Percentiles rank a stretch among this genome's conserved stretches.
phyloP scores from a whole-genome alignment of 2,888 invertebrate species.

The Eupithecia inturbata region DNA sequence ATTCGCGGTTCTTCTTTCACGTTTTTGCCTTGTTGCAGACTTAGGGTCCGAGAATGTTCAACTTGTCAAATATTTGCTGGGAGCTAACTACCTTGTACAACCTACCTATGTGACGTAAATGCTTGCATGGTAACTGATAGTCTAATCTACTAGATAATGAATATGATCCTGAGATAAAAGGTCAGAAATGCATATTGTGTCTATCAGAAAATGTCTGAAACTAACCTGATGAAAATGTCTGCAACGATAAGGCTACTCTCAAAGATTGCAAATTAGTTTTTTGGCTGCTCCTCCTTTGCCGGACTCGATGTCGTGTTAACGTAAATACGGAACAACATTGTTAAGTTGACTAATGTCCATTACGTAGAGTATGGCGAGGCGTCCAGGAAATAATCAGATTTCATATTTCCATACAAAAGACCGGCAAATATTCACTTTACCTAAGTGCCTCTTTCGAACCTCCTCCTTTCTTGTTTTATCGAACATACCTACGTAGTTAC shows the following conservation, averaged over 20 bases:
- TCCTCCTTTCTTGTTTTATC: not conserved
- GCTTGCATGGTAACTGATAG: not conserved
- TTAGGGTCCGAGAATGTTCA: not conserved
- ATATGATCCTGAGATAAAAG: not conserved
- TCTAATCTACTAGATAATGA: not conserved
- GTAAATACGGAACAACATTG: not conserved
- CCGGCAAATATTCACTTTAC: not conserved
- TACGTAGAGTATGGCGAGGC: not conserved
- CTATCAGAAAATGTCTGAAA: not conserved
- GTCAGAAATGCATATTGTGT: not conserved
- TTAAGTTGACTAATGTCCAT: constrained; percentile 1
- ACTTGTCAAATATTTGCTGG: not conserved
- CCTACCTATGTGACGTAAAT: not conserved
- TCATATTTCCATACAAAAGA: constrained; percentile 1
- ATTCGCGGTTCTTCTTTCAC: constrained; percentile 10
- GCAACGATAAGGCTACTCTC: not conserved
- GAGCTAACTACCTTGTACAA: not conserved
- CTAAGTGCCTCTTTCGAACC: not conserved
- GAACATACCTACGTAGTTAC: not conserved
- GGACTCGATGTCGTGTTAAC: not conserved
- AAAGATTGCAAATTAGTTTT: constrained; percentile 1
- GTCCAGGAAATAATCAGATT: not conserved
- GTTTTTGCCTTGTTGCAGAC: not conserved
- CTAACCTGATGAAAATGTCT: not conserved
- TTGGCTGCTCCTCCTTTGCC: not conserved